Conservation (phyloP, 2,797 vertebrate species). For the Ispidina lecontei region DNA sequence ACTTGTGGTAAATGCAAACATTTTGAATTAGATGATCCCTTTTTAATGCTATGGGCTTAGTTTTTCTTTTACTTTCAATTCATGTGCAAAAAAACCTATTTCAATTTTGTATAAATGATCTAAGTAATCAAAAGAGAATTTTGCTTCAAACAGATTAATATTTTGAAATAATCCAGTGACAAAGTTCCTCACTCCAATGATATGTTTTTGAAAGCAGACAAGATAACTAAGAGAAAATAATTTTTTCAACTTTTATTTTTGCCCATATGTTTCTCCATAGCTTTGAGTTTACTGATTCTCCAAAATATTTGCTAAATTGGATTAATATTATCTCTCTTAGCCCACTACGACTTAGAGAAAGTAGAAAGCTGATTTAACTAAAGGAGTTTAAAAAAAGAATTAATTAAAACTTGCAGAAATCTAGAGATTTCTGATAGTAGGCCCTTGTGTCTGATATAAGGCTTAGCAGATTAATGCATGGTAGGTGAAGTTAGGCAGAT, state of each 20-base stretch:
- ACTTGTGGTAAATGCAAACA: neutral
- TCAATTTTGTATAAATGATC: conserved; percentile 68
- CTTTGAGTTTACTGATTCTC: neutral
- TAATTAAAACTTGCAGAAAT: neutral
- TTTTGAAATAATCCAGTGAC: conserved; percentile 53
- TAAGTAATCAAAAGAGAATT: conserved; percentile 74
- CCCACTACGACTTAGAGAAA: neutral
- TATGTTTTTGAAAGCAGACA: neutral
- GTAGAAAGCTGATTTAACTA: neutral
- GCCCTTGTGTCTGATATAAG: neutral
- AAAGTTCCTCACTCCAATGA: neutral
- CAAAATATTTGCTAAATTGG: neutral
- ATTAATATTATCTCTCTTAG: neutral
- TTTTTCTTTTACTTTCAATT: neutral
- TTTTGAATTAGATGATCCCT: neutral
- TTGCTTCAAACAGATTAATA: conserved; percentile 71
- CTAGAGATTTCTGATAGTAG: neutral
- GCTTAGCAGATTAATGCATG: neutral
- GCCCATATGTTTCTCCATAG: neutral
- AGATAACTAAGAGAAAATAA: conserved; percentile 42
- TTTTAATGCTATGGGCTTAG: neutral
- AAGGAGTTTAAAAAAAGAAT: neutral
- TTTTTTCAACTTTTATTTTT: neutral
- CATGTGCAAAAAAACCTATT: conserved; percentile 72
- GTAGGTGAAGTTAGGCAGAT: neutral